Base-by-base conservation (phyloP, 2,797 vertebrate genomes). In the Halcyon smyrnensis region DNA sequence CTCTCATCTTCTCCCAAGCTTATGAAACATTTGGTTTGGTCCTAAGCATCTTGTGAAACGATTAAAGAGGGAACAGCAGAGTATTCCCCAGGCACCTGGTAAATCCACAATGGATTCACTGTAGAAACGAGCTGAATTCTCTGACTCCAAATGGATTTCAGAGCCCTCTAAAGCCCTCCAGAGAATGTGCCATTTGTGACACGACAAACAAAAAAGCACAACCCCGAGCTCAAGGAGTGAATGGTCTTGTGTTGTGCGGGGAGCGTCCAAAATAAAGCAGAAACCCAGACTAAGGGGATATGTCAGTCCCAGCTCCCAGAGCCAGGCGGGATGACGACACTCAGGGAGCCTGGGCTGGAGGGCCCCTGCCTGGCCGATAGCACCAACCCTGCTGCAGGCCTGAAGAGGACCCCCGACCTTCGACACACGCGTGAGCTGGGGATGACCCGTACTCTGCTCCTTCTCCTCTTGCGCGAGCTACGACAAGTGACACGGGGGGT, bases 101-200 rank as follows among this genome's bases (percentile, higher is more conserved):
- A 90, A 90, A 91, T 84, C 95, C 96, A 84, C 91, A 89, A 69
- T 70, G 89, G 91, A 89, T 95, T 94, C 86, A 88, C 83, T 90
- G 94, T 90, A 50, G 75, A 53, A 95, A 80, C 8, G 3, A 84
- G 89, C 73, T 74, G 89, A 90, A 92, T 67, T 84, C 80, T 84
- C 60, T 93, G 41, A 1, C 74, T 91, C 92, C 95, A 79, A 80
- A 70, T 11, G 62, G 48, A 82, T 86, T 87, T 84, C 34, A 80
- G 95, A 97, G 77, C 84, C 34, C 41, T 94, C 75, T 65, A 28
- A 81, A 87, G 41, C 34, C 75, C 85, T 86, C 37, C 75, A 80
- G 63, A 95, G 81, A 90, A 90, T 4, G 65, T 82, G 76, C 57
- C 24, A 4, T 19, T 73, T 81, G 82, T 86, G 54, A 80, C 63